These are phyloP conservation scores for Augochlora pura DNA, from an alignment of 1,140 invertebrate genomes.

Conservation along the genomic window DNA sequence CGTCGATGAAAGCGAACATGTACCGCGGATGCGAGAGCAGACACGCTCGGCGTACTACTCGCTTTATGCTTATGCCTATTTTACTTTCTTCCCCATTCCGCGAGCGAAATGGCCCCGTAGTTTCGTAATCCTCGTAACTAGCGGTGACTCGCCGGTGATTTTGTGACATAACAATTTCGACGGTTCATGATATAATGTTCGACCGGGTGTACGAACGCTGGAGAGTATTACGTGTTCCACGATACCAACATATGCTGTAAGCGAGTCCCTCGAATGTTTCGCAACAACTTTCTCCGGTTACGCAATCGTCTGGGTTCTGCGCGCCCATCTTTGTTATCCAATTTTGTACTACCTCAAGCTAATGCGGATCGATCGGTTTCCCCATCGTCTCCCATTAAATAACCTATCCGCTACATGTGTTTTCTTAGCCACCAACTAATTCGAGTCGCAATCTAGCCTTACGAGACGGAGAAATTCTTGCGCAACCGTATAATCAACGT, in stretches of 20 bases:
- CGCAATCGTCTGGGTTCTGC: slow-evolving; percentile 70
- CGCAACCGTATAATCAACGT: not conserved
- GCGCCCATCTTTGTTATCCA: slow-evolving; percentile 73
- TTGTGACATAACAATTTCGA: slow-evolving; percentile 55
- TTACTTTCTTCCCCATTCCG: not conserved
- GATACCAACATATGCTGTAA: slow-evolving; percentile 10
- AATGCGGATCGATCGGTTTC: slow-evolving; percentile 20
- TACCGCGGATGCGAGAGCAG: not conserved
- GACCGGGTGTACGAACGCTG: not conserved
- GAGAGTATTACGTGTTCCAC: slow-evolving; percentile 14
- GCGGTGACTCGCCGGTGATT: slow-evolving; percentile 10
- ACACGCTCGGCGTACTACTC: not conserved
- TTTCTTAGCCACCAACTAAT: not conserved
- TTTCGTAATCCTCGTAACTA: slow-evolving; percentile 2
- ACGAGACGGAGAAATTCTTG: not conserved
- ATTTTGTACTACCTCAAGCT: slow-evolving; percentile 22
- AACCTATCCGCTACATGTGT: not conserved
- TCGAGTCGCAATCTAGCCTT: not conserved
- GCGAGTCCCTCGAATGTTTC: slow-evolving; percentile 55
- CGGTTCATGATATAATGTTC: slow-evolving; percentile 42
- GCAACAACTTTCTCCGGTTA: slow-evolving; percentile 77
- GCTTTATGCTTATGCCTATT: not conserved
- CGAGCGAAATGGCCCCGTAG: not conserved
- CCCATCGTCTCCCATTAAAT: not conserved
- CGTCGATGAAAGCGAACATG: not conserved